These are phyloP conservation scores for Cremastinae sp. DNA, from an alignment of 2,888 invertebrate species.

Conservation along the genomic window DNA sequence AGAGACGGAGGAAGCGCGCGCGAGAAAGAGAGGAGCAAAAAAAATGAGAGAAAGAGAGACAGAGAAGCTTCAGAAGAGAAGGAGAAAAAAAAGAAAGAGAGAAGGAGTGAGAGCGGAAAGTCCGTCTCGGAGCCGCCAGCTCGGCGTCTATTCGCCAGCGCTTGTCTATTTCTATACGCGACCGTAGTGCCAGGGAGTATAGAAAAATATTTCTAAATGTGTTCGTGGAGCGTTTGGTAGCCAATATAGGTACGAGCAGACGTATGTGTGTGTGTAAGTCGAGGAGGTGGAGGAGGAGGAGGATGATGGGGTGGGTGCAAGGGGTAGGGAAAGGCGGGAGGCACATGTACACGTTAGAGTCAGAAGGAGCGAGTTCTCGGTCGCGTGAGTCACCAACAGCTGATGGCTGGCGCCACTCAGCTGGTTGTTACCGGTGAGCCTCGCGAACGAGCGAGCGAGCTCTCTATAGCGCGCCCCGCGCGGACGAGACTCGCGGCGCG, in stretches of 20 bases:
- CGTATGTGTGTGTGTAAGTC: not conserved
- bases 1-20: no score
- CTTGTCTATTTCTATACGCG: not conserved
- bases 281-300: no score
- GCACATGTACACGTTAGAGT: no score
- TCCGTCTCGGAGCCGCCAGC: conserved; percentile 45
- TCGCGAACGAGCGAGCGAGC: no score
- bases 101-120: conserved; percentile 11
- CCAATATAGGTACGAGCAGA: not conserved
- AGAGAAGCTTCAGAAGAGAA: no score
- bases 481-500: conserved; percentile 46
- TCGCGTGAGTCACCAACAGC: conserved; percentile 79
- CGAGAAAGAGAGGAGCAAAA: no score
- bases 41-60: no score
- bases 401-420: conserved; percentile 79
- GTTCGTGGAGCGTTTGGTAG: not conserved
- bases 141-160: conserved; percentile 32
- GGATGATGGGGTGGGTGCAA: no score
- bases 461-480: conserved; percentile 16
- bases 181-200: not conserved
- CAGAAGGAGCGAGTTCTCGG: conserved; percentile 59
- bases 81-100: no score
- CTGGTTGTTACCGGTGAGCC: conserved; percentile 77
- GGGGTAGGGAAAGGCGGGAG: no score
- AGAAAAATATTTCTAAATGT: no score